Evolutionary conservation across 2,797 vertebrate genomes (phyloP).

Genomic region (Leptatherina wallacei): DNA sequence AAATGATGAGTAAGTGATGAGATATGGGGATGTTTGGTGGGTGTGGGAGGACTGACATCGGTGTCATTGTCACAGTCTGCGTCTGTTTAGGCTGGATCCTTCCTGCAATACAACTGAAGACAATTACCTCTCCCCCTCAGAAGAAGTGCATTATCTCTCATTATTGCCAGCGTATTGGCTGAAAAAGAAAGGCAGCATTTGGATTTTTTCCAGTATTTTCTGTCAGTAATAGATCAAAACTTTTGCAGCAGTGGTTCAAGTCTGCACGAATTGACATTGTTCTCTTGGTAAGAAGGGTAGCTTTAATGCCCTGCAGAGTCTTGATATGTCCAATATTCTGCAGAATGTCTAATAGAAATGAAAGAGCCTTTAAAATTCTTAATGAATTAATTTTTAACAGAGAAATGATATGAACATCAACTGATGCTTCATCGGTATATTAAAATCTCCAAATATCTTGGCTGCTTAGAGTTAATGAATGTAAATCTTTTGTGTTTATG

Average conservation of each 20-base stretch:
- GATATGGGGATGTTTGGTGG: background rate
- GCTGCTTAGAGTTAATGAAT: background rate
- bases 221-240: background rate
- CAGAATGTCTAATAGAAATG: no score
- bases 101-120: constrained; percentile 19
- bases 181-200: background rate
- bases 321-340: no score
- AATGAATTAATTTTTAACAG: background rate
- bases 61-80: background rate
- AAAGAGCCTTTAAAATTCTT: no score
- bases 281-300: background rate
- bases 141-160: background rate
- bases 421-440: background rate
- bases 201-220: background rate
- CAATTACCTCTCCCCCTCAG: background rate
- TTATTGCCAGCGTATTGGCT: constrained; percentile 7
- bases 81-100: constrained; percentile 7
- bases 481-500: background rate
- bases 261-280: background rate
- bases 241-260: background rate
- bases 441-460: background rate
- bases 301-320: background rate
- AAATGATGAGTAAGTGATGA: background rate
- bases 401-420: background rate
- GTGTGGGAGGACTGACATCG: no score